Evolutionary conservation across 2,888 invertebrate species (phyloP).

Genomic region (Caenorhabditis sp.): DNA sequence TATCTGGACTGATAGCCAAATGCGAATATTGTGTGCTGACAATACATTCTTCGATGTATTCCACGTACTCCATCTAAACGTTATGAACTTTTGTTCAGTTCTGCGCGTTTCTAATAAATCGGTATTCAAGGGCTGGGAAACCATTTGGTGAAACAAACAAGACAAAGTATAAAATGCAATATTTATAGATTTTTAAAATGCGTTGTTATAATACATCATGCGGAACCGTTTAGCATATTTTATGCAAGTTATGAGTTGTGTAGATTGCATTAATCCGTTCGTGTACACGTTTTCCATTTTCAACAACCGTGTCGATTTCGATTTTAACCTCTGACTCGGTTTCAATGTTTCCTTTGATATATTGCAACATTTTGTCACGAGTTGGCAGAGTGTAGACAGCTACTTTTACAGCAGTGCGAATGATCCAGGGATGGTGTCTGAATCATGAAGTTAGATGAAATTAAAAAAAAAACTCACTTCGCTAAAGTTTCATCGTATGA

Average conservation of each 20-base stretch:
- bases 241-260: constrained; percentile 28
- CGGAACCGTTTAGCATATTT: constrained; percentile 5
- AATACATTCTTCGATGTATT: constrained; percentile 19
- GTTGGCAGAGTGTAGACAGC: constrained; percentile 53
- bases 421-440: constrained; percentile 53
- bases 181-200: too few relatives aligned
- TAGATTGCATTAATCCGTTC: constrained; percentile 31
- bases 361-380: constrained; percentile 39
- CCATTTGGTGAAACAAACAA: too few relatives aligned
- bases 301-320: constrained; percentile 33
- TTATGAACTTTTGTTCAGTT: too few relatives aligned
- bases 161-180: too few relatives aligned
- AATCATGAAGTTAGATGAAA: neutral
- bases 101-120: too few relatives aligned
- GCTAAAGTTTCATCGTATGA: constrained; percentile 49
- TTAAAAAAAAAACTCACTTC: constrained; percentile 19
- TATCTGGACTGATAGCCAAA: constrained; percentile 31
- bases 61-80: constrained; percentile 24
- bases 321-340: constrained; percentile 8
- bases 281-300: constrained; percentile 33
- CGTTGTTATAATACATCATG: neutral
- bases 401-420: constrained; percentile 50
- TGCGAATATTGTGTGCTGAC: constrained; percentile 22
- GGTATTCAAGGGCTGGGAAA: too few relatives aligned
- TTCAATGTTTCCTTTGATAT: constrained; percentile 36